Conservation (phyloP, 64 coral and sea anemone genomes). For the Stichodactyla helianthus region DNA sequence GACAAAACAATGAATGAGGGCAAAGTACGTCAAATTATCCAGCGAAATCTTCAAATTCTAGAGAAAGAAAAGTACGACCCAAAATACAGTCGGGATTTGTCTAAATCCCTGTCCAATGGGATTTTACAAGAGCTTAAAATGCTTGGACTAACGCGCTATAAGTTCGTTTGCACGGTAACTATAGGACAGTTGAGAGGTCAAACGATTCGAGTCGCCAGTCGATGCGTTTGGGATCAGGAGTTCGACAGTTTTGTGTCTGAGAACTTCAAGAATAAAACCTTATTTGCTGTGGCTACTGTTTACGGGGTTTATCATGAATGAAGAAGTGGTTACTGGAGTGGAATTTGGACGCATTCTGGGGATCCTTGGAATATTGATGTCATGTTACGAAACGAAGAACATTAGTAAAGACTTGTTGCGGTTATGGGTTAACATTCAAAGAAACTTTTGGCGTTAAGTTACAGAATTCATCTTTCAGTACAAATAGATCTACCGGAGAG, state of each 20-base stretch:
- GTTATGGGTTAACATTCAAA: no score
- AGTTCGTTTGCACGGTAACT: constrained; percentile 77
- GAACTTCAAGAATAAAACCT: constrained; percentile 51
- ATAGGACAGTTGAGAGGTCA: constrained; percentile 78
- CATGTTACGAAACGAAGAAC: no score
- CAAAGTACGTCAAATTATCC: constrained; percentile 63
- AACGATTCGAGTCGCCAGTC: constrained; percentile 60
- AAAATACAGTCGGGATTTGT: constrained; percentile 51
- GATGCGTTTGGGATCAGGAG: constrained; percentile 74
- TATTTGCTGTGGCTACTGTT: constrained; percentile 80
- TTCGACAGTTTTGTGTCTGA: constrained; percentile 68
- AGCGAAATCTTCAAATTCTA: constrained; percentile 59
- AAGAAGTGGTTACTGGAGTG: not conserved
- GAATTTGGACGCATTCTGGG: no score
- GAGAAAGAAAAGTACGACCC: constrained; percentile 57
- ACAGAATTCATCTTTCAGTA: no score
- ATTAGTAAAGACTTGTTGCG: no score
- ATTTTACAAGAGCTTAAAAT: constrained; percentile 75
- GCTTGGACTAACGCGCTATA: constrained; percentile 54
- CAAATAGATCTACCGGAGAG: no score
- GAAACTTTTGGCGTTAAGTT: no score
- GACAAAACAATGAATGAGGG: constrained; percentile 42
- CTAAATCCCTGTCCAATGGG: constrained; percentile 59
- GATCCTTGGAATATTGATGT: no score
- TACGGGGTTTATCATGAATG: constrained; percentile 69